Conservation (phyloP, 2,888 invertebrate species). For the Muschampia plurimacula region DNA sequence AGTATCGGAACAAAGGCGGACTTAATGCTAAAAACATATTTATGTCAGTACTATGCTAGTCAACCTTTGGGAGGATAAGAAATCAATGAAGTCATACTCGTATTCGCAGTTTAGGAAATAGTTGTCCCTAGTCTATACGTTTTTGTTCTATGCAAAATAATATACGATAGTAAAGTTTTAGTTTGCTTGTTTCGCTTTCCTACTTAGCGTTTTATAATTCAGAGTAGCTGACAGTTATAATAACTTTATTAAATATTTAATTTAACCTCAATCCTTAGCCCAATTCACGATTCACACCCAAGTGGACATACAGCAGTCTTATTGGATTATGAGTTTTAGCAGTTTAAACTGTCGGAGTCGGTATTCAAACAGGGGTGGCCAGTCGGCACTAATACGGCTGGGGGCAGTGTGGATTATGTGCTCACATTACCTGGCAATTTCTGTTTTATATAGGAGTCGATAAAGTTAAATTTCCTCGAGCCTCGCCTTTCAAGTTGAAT, state of each 20-base stretch:
- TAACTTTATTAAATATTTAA: constrained; percentile 4
- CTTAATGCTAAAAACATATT: too few relatives aligned
- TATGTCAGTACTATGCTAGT: too few relatives aligned
- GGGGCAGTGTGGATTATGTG: constrained; percentile 48
- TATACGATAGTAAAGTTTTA: too few relatives aligned
- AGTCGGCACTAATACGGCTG: constrained; percentile 60
- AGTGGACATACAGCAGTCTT: constrained; percentile 65
- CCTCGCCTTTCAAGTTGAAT: constrained; percentile 21
- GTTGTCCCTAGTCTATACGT: too few relatives aligned
- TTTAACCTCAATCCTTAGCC: constrained; percentile 37
- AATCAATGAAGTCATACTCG: too few relatives aligned
- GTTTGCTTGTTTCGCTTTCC: not conserved
- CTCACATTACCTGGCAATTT: constrained; percentile 41
- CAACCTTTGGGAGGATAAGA: too few relatives aligned
- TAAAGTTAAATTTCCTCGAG: constrained; percentile 46
- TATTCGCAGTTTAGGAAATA: too few relatives aligned
- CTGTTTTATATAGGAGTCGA: constrained; percentile 45
- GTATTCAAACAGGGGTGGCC: constrained; percentile 67
- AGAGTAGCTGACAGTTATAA: not conserved
- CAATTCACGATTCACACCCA: constrained; percentile 57
- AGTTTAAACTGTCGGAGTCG: constrained; percentile 69
- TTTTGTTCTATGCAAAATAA: too few relatives aligned
- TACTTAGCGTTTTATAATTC: not conserved
- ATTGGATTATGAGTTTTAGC: constrained; percentile 80
- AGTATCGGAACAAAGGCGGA: too few relatives aligned